A percentile compares a stretch with the other conserved stretches of the same genome.
Conservation (phyloP, 1,140 invertebrate genomes). For the Nasonia vitripennis region DNA sequence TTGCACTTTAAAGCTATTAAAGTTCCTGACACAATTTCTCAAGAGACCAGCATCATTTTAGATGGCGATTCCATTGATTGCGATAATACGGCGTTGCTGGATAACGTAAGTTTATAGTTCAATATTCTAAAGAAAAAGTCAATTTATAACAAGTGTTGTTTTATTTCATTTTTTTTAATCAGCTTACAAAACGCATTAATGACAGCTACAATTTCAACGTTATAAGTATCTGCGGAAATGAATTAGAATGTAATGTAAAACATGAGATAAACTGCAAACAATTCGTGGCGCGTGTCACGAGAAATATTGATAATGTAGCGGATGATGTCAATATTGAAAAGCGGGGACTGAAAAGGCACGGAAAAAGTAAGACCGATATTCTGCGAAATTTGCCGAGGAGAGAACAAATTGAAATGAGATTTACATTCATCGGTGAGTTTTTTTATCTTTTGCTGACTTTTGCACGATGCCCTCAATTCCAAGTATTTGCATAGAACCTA, state of each 20-base stretch:
- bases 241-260: slow-evolving; percentile 61
- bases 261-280: slow-evolving; percentile 66
- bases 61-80: slow-evolving; percentile 64
- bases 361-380: not conserved
- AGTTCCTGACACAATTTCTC: slow-evolving; percentile 66
- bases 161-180: slow-evolving; percentile 23
- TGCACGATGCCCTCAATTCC: not conserved
- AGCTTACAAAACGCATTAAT: slow-evolving; percentile 63
- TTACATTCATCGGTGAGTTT: slow-evolving; percentile 61
- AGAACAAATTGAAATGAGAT: slow-evolving; percentile 65
- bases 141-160: not conserved
- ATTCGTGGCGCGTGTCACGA: slow-evolving; percentile 49
- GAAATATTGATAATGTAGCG: slow-evolving; percentile 23
- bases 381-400: slow-evolving; percentile 41
- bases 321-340: not conserved
- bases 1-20: slow-evolving; percentile 62
- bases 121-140: not conserved
- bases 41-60: slow-evolving; percentile 68
- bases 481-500: not conserved
- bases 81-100: slow-evolving; percentile 61
- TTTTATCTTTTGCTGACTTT: not conserved
- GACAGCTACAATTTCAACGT: slow-evolving; percentile 57
- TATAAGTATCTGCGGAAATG: slow-evolving; percentile 60
- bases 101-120: slow-evolving; percentile 53
- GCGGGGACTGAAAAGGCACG: not conserved